Evolutionary conservation across 2,113 vertebrate genomes (phyloP), one percentile per base, ranked within the genome.

Genomic region (Nothobranchius kuhntae): DNA sequence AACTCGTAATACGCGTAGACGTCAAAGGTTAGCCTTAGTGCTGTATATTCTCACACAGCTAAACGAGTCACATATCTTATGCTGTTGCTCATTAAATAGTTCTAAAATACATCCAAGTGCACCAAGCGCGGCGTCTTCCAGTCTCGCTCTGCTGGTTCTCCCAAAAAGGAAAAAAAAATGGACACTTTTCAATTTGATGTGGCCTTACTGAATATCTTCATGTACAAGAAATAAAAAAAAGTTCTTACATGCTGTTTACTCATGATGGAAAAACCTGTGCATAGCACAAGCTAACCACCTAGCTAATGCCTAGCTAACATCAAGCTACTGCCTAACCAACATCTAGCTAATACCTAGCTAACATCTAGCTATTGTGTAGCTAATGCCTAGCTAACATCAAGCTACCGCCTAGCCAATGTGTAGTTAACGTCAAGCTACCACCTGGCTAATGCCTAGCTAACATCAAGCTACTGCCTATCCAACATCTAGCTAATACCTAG

Each of bases 191-290:
- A 84, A 87, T 91, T 91, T 58, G 74, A 93, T 86, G 92, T 93
- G 93, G 93, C 93, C 93, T 94, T 94, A 93, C 80, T 78, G 82
- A 87, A 36, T 86, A 83, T 30, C 68, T 81, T 78, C 71, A 82
- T 77, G 79, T 65, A 77, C 65, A 71, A 76, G 15, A 53, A 57
- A 35, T 64, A 15, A 44, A n/a, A 53, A 13, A 54, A 38, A 48
- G 83, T 75, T 71, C 65, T 69, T 83, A 70, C 73, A 75, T 81
- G 70, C 75, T 75, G 80, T 86, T 84, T 80, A 82, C 83, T 84
- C 80, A 77, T 65, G 50, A 67, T 59, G 68, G 73, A 79, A 65
- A 68, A 83, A 72, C 53, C 80, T 76, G 76, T 80, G 80, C 72
- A 13, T 71, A 82, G 77, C 68, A 76, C 75, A 78, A 73, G 62